Base-by-base conservation (phyloP, 2,888 invertebrate species). In the Epinotia bilunana region DNA sequence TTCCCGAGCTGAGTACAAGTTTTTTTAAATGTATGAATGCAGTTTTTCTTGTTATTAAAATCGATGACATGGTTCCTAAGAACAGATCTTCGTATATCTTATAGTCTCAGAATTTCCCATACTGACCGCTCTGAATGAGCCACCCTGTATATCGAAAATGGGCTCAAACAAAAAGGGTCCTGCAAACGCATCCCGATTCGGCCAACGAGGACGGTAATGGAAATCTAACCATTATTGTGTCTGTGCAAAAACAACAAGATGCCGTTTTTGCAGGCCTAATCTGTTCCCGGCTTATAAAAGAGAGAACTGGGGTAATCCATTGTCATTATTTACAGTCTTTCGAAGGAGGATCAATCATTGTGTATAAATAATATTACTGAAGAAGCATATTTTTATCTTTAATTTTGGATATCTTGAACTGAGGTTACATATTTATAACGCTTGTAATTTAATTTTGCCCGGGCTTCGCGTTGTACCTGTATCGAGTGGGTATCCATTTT, bases 121-220 rank as follows among this genome's bases (percentile, higher is more conserved):
- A n/a, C n/a, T n/a, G n/a, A n/a, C n/a, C n/a, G n/a, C n/a, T n/a
- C n/a, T n/a, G n/a, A n/a, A n/a, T n/a, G n/a, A n/a, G n/a, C n/a
- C n/a, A n/a, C n/a, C n/a, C n/a, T n/a, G n/a, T n/a, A 84, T 85
- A 85, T 86, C 82, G 84, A 83, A 81, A 84, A 80, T 81, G 82
- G 83, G 73, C 80, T 79, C 79, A 77, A 78, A 79, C 80, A 78
- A 79, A 76, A 80, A 82, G 79, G 80, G 71, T 64, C 43, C 67
- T 18, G 62, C 73, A 74, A 62, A 77, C 80, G 80, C 78, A 80
- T 78, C 80, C 80, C 82, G 82, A 82, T 82, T 85, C 84, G 83
- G 84, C 85, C 84, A 84, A 84, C 86, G 86, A 86, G 86, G 88
- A 89, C 84, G 86, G 86, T 89, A 89, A 90, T 90, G 87, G 87